Percentiles rank a stretch among this genome's conserved stretches.
phyloP scores from a whole-genome alignment of 2,113 vertebrate genomes.

The Ploceus nigricollis region DNA sequence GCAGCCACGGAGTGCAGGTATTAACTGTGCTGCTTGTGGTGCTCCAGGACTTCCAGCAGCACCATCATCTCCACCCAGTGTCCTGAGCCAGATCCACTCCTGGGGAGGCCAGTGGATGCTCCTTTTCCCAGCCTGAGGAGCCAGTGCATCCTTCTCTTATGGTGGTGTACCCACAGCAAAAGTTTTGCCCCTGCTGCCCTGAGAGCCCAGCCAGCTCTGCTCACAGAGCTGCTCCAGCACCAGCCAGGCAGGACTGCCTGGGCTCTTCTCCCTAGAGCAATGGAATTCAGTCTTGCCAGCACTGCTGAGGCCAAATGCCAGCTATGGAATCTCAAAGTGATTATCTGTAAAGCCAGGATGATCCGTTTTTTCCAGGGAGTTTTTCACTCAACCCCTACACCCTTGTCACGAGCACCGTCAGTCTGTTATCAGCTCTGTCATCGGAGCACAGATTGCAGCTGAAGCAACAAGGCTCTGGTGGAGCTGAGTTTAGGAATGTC shows the following conservation, averaged over 20 bases:
- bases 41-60: not conserved
- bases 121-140: not conserved
- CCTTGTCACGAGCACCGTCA: not conserved
- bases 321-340: not conserved
- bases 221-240: not conserved
- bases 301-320: not conserved
- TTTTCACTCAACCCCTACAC: not conserved
- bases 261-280: not conserved
- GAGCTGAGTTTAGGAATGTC: not conserved
- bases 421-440: not conserved
- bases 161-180: accelerated
- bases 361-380: slow-evolving; percentile 18
- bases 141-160: not conserved
- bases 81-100: not conserved
- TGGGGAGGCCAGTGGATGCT: accelerated
- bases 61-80: not conserved
- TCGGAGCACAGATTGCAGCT: not conserved
- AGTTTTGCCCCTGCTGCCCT: not conserved
- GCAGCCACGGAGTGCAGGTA: not conserved
- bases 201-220: not conserved
- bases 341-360: not conserved
- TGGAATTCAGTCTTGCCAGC: not conserved
- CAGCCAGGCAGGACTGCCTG: accelerated
- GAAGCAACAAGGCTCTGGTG: not conserved
- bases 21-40: not conserved